Conservation (phyloP, 2,797 vertebrate species). For the Simalia tracyae region DNA sequence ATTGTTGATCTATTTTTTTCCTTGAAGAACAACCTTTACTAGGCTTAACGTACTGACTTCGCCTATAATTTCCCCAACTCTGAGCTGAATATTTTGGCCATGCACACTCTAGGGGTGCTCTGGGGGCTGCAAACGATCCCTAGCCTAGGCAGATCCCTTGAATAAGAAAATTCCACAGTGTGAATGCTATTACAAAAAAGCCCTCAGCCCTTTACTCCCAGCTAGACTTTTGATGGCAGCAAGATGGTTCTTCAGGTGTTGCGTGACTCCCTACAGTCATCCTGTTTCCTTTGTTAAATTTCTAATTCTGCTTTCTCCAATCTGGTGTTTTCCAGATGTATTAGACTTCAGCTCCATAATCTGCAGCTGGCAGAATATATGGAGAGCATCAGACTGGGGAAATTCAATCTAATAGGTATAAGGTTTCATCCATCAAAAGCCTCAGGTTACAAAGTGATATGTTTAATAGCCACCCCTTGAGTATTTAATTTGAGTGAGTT, state of each 20-base stretch:
- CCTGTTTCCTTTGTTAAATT: background rate
- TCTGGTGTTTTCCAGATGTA: too few relatives aligned
- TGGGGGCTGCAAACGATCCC: background rate
- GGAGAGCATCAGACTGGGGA: too few relatives aligned
- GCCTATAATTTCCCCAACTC: background rate
- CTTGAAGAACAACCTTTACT: background rate
- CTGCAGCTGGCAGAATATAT: too few relatives aligned
- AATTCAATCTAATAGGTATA: slow-evolving; percentile 43
- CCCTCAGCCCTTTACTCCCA: background rate
- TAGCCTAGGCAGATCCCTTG: background rate
- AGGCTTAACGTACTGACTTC: background rate
- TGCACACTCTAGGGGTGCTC: background rate
- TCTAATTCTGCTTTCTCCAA: too few relatives aligned
- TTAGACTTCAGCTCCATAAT: too few relatives aligned
- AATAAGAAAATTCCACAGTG: background rate
- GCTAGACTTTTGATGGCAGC: background rate
- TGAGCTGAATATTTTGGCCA: background rate
- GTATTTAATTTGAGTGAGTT: slow-evolving; percentile 62
- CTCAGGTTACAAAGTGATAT: slow-evolving; percentile 57
- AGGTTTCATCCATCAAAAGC: slow-evolving; percentile 53
- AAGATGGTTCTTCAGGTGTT: background rate
- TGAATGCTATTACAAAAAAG: background rate
- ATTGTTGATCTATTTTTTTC: background rate
- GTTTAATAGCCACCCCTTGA: slow-evolving; percentile 67
- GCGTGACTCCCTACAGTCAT: background rate